phyloP scores from a whole-genome alignment of 1,140 invertebrate genomes.

The Ridgeia piscesae region DNA sequence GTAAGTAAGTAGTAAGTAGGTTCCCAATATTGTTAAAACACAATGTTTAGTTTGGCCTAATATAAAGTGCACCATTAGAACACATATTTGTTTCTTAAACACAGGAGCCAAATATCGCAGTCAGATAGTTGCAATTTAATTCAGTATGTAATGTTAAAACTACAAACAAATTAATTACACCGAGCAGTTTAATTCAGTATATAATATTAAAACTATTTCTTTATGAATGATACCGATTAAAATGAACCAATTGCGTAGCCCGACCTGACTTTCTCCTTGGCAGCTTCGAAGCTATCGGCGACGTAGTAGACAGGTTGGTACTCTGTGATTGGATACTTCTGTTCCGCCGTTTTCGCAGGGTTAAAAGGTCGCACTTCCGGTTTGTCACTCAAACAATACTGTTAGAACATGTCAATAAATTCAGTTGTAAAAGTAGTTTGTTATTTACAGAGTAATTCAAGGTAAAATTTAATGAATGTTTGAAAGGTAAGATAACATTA shows the following conservation, averaged over 20 bases:
- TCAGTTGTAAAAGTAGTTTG: not conserved
- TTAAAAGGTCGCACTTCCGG: constrained; percentile 82
- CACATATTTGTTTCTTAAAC: not conserved
- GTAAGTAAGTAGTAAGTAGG: not conserved
- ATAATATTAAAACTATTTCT: not conserved
- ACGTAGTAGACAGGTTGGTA: constrained; percentile 92
- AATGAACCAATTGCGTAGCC: not conserved
- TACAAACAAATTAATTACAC: too few relatives aligned
- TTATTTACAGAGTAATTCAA: not conserved
- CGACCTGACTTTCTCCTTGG: constrained; percentile 90
- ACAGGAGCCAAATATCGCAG: not conserved
- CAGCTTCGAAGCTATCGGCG: constrained; percentile 95
- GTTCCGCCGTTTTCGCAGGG: constrained; percentile 80
- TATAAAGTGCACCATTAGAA: not conserved
- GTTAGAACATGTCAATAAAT: not conserved
- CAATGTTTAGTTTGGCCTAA: not conserved
- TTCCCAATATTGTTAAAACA: not conserved
- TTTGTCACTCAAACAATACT: constrained; percentile 62
- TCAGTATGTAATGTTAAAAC: not conserved
- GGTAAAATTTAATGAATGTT: too few relatives aligned
- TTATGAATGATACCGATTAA: not conserved
- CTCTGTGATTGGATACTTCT: constrained; percentile 83
- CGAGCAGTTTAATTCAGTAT: not conserved
- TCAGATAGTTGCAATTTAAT: not conserved
- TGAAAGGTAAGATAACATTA: too few relatives aligned